These are phyloP conservation scores for Julus scandinavius DNA, from an alignment of 2,888 invertebrate species.

Conservation along the genomic window DNA sequence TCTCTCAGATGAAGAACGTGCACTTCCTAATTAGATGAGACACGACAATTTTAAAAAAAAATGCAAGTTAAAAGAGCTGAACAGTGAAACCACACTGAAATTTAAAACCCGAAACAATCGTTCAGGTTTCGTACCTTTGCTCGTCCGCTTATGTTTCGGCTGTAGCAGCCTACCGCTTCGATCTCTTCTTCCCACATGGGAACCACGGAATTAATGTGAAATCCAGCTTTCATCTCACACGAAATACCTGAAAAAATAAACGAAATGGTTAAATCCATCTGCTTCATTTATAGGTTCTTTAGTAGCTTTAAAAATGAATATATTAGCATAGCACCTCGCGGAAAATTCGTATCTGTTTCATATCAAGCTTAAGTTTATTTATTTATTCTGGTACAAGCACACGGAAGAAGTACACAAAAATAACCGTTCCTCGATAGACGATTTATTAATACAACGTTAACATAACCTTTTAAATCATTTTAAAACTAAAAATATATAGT, in stretches of 20 bases:
- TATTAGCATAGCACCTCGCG: too few species aligned
- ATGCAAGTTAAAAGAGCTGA: background rate
- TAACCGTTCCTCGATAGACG: too few species aligned
- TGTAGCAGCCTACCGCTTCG: conserved; percentile 55
- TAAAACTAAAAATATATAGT: too few species aligned
- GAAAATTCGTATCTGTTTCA: too few species aligned
- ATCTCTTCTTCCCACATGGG: conserved; percentile 57
- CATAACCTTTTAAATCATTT: too few species aligned
- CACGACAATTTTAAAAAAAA: background rate
- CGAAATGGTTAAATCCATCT: background rate
- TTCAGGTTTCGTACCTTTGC: conserved; percentile 52
- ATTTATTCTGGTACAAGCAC: too few species aligned
- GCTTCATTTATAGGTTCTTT: too few species aligned
- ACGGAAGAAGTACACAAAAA: too few species aligned
- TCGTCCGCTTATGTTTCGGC: conserved; percentile 53
- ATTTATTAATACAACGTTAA: too few species aligned
- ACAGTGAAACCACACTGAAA: background rate
- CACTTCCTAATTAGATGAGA: conserved; percentile 54
- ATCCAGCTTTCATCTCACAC: conserved; percentile 53
- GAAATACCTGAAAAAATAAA: conserved; percentile 27
- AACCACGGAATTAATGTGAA: conserved; percentile 54
- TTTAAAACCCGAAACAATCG: background rate
- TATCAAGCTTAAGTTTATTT: too few species aligned
- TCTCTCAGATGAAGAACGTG: conserved; percentile 58
- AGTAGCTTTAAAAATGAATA: too few species aligned